Evolutionary conservation across 2,797 vertebrate species (phyloP), one percentile per base, ranked within the genome.

Genomic region (Sorex maritimensis): DNA sequence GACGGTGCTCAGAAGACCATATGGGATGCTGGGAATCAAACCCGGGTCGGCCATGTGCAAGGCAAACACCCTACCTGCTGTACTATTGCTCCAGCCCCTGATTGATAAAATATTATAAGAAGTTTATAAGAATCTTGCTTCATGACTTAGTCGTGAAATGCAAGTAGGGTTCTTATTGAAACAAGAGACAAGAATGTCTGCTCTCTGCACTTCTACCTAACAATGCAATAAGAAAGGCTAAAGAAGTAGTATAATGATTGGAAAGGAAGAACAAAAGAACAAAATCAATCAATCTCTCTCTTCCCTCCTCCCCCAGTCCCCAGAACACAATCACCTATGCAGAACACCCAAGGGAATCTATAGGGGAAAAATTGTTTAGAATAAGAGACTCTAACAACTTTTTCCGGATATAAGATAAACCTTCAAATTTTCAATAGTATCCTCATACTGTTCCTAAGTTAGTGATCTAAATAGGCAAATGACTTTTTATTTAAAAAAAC

Each of bases 271-370:
- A 12, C 15, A 49, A 38, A 82, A 84, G 17, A 87, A 12, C 15
- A 49, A 38, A 88, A 68, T 44, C 10, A 4, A 7, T n/a, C 17
- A 34, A 65, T 72, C 15, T 71, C 21, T n/a, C 30, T 69, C 12
- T 81, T 6, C 11, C 58, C 21, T 15, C 58, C 58, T 61, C 10
- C 49, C 58, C 58, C 58, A 17, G 13, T 19, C 58, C 58, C 58
- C 21, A 61, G 61, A 46, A 83, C 79, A 30, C 38, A 23, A 78
- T 46, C 41, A 65, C 88, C 41, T 52, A 63, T 17, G 13, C 5
- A 92, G n/a, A 93, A 92, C 90, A 75, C 68, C n/a, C 15, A 75
- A 80, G 65, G 63, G 24, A 78, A 65, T 65, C 38, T 86, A n/a
- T 23, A 68, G 38, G 38, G 41, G 15, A 88, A 88, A 92, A 91